Evolutionary conservation across 2,888 invertebrate genomes (phyloP).

Genomic region (Erebia epiphron): DNA sequence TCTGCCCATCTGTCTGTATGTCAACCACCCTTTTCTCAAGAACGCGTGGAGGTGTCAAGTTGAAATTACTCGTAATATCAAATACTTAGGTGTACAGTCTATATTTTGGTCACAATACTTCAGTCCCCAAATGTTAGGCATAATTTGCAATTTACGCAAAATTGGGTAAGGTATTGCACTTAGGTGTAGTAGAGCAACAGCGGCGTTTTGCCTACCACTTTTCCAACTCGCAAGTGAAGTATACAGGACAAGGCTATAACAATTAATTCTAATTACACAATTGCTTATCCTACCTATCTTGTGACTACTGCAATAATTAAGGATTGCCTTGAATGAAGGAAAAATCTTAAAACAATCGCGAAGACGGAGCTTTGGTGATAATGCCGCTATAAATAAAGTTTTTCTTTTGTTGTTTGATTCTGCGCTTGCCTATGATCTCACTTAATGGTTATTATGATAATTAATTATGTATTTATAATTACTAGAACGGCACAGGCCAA

Average conservation of each 20-base stretch:
- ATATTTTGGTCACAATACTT: no score
- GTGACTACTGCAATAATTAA: not conserved
- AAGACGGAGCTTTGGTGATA: not conserved
- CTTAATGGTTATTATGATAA: not conserved
- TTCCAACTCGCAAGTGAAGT: not conserved
- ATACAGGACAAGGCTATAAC: not conserved
- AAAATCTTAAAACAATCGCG: not conserved
- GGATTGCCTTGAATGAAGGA: not conserved
- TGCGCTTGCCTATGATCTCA: not conserved
- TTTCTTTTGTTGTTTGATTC: not conserved
- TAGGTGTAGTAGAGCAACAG: not conserved
- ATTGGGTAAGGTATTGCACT: no score
- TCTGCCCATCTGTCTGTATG: no score
- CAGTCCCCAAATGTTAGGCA: no score
- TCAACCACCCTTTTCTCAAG: no score
- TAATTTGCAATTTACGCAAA: no score
- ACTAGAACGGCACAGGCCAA: no score
- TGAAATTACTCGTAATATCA: no score
- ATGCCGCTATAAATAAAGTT: not conserved
- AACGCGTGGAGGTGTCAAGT: no score
- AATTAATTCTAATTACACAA: slow-evolving; percentile 9
- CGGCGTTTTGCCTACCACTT: not conserved
- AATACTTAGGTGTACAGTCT: no score
- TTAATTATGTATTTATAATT: no score
- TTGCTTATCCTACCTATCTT: not conserved